Conservation (phyloP, 2,797 vertebrate genomes). For the Lepus oiostolus region DNA sequence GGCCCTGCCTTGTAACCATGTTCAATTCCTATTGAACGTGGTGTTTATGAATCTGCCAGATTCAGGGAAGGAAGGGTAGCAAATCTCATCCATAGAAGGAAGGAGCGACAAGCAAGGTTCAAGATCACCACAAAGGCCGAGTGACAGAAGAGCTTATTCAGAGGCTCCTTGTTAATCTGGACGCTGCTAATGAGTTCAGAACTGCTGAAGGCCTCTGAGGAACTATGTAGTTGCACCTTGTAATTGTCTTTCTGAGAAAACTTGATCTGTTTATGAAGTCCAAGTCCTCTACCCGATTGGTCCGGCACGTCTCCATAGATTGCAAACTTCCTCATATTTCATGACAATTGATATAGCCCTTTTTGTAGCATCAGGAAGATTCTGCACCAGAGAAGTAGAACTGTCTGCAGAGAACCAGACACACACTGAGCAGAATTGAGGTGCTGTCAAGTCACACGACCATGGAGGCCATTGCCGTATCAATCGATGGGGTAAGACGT, state of each 20-base stretch:
- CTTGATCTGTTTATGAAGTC: neutral
- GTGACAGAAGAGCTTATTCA: slow-evolving; percentile 19
- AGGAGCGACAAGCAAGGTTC: slow-evolving; percentile 54
- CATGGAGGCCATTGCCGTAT: slow-evolving; percentile 37
- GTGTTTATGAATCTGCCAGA: neutral
- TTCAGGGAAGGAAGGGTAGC: neutral
- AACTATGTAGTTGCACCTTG: neutral
- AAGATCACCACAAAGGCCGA: neutral
- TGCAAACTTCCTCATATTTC: neutral
- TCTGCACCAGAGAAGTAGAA: neutral
- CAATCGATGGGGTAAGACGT: slow-evolving; percentile 53
- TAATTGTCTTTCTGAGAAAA: neutral
- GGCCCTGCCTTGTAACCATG: neutral
- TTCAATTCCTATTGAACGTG: slow-evolving; percentile 37
- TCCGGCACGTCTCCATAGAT: neutral
- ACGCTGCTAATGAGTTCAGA: neutral
- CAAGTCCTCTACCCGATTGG: neutral
- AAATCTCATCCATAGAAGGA: neutral
- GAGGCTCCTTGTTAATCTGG: neutral
- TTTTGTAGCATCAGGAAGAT: slow-evolving; percentile 42
- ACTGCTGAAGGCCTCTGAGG: neutral
- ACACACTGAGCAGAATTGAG: slow-evolving; percentile 24
- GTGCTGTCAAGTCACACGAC: slow-evolving; percentile 36
- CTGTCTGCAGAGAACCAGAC: slow-evolving; percentile 22
- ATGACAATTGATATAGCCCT: neutral